A percentile compares a stretch with the other conserved stretches of the same genome.
phyloP scores from a whole-genome alignment of 2,113 vertebrate species.

The Charina bottae region DNA sequence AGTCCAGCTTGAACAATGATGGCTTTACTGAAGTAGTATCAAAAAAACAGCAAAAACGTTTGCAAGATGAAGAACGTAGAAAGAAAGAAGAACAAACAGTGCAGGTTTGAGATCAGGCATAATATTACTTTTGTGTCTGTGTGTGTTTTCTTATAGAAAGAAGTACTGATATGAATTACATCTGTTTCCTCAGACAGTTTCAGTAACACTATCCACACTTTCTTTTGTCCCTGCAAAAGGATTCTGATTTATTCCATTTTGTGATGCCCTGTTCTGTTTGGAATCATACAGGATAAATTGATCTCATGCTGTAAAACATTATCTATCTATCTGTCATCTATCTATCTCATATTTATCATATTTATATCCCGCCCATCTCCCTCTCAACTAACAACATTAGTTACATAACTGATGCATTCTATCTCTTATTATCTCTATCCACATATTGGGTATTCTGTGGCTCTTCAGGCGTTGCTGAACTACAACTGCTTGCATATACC shows the following conservation, averaged over 20 bases:
- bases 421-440: neutral
- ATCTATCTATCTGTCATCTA: too few species aligned
- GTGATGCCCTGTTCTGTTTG: neutral
- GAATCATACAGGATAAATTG: neutral
- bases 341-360: too few species aligned
- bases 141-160: neutral
- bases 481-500: neutral
- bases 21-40: slow-evolving; percentile 99
- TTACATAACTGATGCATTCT: neutral
- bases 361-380: too few species aligned
- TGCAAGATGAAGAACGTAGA: slow-evolving; percentile 95
- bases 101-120: slow-evolving; percentile 76
- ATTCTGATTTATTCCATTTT: neutral
- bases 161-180: neutral
- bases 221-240: neutral
- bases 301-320: neutral
- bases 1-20: slow-evolving; percentile 91
- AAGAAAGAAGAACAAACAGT: slow-evolving; percentile 97
- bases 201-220: neutral
- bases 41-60: slow-evolving; percentile 96
- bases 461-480: neutral
- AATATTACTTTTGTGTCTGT: neutral
- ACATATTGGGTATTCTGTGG: neutral
- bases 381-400: too few species aligned
- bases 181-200: neutral